phyloP scores from a whole-genome alignment of 2,888 invertebrate genomes.

The Erannis defoliaria region DNA sequence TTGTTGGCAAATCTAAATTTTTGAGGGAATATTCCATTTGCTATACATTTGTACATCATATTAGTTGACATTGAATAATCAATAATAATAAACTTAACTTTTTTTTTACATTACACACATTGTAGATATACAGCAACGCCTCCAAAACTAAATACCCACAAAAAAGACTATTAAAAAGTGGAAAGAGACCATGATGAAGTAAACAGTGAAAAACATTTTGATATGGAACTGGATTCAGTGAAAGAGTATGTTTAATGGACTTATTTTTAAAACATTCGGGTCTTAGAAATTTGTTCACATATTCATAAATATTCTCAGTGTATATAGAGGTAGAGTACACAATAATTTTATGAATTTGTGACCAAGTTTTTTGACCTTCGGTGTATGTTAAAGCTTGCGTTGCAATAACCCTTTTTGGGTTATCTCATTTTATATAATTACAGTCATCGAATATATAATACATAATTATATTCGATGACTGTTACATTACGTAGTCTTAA shows the following conservation, averaged over 20 bases:
- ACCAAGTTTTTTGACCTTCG: constrained; percentile 28
- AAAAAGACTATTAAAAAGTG: constrained; percentile 43
- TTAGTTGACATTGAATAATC: background rate
- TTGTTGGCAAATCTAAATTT: background rate
- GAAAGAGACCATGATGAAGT: constrained; percentile 55
- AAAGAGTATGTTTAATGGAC: constrained; percentile 53
- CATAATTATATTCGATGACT: no score
- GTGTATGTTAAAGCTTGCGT: constrained; percentile 41
- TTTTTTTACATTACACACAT: background rate
- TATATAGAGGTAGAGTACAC: constrained; percentile 6
- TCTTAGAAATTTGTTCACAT: constrained; percentile 46
- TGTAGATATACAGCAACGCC: constrained; percentile 9
- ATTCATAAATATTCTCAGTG: constrained; percentile 15
- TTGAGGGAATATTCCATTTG: background rate
- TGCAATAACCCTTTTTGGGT: constrained; percentile 30
- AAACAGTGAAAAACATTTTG: constrained; percentile 64
- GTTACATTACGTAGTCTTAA: no score
- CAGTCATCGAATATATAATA: constrained; percentile 16
- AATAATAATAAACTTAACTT: background rate
- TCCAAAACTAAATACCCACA: constrained; percentile 30
- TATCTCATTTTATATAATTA: constrained; percentile 3
- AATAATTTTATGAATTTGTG: constrained; percentile 27
- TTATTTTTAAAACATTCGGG: constrained; percentile 50
- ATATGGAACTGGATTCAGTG: constrained; percentile 52
- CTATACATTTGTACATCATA: background rate